Percentiles rank a stretch among this genome's conserved stretches.
Evolutionary conservation across 1,140 invertebrate genomes (phyloP).

Genomic region (Zaprionus lachaisei): DNA sequence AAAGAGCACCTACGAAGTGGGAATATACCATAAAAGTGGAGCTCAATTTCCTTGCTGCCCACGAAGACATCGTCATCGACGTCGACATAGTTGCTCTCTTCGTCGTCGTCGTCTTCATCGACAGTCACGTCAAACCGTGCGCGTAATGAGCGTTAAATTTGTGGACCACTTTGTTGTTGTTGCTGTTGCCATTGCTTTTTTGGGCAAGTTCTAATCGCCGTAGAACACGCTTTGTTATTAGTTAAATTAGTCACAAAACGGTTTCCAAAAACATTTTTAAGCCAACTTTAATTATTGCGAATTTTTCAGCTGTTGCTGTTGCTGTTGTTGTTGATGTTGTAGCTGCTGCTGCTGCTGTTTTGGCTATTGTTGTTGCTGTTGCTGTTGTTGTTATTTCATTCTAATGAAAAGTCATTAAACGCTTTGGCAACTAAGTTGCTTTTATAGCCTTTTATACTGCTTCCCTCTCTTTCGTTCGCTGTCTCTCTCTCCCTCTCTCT

Average conservation of each 20-base stretch:
- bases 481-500: not conserved
- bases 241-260: constrained; percentile 81
- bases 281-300: constrained; percentile 74
- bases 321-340: not conserved
- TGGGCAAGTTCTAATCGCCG: constrained; percentile 76
- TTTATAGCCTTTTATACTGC: constrained; percentile 31
- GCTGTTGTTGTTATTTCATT: constrained; percentile 11
- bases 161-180: constrained; percentile 57
- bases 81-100: not conserved
- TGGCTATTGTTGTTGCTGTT: not conserved
- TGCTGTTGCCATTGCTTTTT: constrained; percentile 42
- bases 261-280: constrained; percentile 62
- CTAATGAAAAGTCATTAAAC: constrained; percentile 57
- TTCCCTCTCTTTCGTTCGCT: too few relatives aligned
- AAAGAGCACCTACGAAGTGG: constrained; percentile 20
- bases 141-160: constrained; percentile 80
- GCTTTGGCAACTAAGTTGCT: constrained; percentile 29
- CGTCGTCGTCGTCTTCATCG: constrained; percentile 43
- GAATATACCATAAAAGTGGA: constrained; percentile 51
- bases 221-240: constrained; percentile 75
- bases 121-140: constrained; percentile 70
- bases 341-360: not conserved
- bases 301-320: constrained; percentile 24
- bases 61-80: constrained; percentile 44
- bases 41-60: constrained; percentile 76